phyloP scores from a whole-genome alignment of 2,113 vertebrate species.

The Clarias gariepinus region DNA sequence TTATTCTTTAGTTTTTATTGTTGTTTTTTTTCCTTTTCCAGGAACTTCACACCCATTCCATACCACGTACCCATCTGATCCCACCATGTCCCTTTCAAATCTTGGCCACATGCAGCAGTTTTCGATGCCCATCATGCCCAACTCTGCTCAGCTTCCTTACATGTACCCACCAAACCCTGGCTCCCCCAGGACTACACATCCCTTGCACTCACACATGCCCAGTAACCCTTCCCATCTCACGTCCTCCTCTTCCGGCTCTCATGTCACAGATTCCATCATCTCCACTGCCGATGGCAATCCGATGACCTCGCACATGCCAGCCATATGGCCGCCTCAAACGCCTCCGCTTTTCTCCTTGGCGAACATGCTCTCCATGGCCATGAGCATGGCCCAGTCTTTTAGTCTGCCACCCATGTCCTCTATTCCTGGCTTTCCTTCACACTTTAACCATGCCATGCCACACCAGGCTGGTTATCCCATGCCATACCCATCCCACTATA shows the following conservation, averaged over 20 bases:
- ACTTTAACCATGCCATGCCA: constrained; percentile 50
- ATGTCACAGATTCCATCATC: constrained; percentile 52
- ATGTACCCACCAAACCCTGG: constrained; percentile 60
- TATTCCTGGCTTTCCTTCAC: constrained; percentile 63
- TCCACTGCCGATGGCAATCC: constrained; percentile 39
- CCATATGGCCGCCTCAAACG: constrained; percentile 68
- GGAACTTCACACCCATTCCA: constrained; percentile 65
- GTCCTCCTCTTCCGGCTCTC: constrained; percentile 56
- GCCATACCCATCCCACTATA: constrained; percentile 34
- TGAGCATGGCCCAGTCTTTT: constrained; percentile 92
- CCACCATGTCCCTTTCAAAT: constrained; percentile 31
- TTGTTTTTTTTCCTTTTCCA: constrained; percentile 51
- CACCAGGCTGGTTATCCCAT: constrained; percentile 55
- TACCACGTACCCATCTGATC: constrained; percentile 41
- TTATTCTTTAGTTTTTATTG: not conserved
- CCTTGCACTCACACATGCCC: constrained; percentile 64
- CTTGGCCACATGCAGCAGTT: constrained; percentile 70
- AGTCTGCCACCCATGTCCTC: constrained; percentile 67
- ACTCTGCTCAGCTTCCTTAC: constrained; percentile 70
- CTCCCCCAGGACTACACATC: constrained; percentile 63
- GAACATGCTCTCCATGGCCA: constrained; percentile 91
- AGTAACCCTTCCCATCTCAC: constrained; percentile 65
- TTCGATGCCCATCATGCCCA: constrained; percentile 64
- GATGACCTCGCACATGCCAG: constrained; percentile 61
- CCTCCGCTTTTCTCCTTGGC: constrained; percentile 85